These are phyloP conservation scores for Drosophila meridiana DNA, from an alignment of 2,888 invertebrate genomes.

Conservation along the genomic window DNA sequence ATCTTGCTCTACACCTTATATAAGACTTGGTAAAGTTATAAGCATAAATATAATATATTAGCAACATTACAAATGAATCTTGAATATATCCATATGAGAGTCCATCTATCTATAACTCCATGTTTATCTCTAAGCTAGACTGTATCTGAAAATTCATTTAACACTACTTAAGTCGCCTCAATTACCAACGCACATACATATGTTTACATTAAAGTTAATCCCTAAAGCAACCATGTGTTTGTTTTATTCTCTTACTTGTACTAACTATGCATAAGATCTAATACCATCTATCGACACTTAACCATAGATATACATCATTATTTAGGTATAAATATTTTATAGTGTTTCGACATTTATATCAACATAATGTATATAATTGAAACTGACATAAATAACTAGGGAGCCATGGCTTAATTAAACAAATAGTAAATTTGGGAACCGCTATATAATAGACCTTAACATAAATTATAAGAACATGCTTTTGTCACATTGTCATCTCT, in stretches of 20 bases:
- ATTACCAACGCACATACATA: too few relatives aligned
- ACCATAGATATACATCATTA: neutral
- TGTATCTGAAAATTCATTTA: too few relatives aligned
- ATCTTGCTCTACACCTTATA: neutral
- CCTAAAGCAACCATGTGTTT: neutral
- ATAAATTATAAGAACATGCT: conserved; percentile 24
- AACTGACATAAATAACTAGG: conserved; percentile 18
- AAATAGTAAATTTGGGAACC: conserved; percentile 21
- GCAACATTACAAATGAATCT: neutral
- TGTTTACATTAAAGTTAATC: too few relatives aligned
- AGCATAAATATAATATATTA: neutral
- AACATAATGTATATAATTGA: conserved; percentile 13
- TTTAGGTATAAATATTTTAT: neutral
- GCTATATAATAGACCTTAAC: conserved; percentile 8
- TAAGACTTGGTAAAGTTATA: neutral
- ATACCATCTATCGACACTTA: neutral
- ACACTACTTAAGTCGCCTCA: too few relatives aligned
- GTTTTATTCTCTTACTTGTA: neutral
- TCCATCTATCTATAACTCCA: neutral
- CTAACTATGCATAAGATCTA: neutral
- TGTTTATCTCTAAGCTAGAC: too few relatives aligned
- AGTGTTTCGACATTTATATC: neutral
- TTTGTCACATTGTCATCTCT: conserved; percentile 51
- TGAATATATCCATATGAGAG: neutral
- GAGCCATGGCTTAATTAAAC: conserved; percentile 27